A percentile compares a stretch with the other conserved stretches of the same genome.
Evolutionary conservation across 2,113 vertebrate species (phyloP).

Genomic region (Bagarius yarrelli): DNA sequence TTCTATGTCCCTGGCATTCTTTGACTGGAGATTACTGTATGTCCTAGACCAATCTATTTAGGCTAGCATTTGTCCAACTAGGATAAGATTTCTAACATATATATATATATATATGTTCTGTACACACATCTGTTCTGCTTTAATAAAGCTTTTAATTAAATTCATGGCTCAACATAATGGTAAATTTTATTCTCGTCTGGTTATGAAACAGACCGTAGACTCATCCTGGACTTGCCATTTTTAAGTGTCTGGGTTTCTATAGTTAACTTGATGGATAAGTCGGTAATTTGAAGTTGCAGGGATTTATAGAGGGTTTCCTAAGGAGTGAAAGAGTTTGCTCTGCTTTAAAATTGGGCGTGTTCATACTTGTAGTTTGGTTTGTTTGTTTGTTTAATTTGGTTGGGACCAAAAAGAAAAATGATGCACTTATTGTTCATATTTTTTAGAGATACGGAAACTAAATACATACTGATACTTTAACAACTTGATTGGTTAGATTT

Average conservation of each 20-base stretch:
- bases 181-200: not conserved
- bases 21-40: slow-evolving; percentile 27
- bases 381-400: too few species aligned
- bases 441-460: too few species aligned
- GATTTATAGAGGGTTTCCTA: slow-evolving; percentile 3
- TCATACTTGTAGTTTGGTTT: too few species aligned
- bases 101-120: too few species aligned
- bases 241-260: not conserved
- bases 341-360: slow-evolving; percentile 16
- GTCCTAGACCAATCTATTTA: slow-evolving; percentile 25
- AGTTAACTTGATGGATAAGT: not conserved
- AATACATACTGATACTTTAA: too few species aligned
- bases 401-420: too few species aligned
- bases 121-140: not conserved
- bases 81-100: too few species aligned
- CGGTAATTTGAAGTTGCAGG: not conserved
- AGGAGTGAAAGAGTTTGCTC: not conserved
- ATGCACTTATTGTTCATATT: too few species aligned
- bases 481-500: too few species aligned
- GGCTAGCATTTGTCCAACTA: not conserved
- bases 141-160: not conserved
- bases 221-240: not conserved
- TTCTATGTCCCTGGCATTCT: slow-evolving; percentile 29
- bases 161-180: not conserved
- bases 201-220: not conserved